A percentile compares a stretch with the other conserved stretches of the same genome.
Evolutionary conservation across 2,888 invertebrate species (phyloP).

Genomic region (Coecobrya sp.): DNA sequence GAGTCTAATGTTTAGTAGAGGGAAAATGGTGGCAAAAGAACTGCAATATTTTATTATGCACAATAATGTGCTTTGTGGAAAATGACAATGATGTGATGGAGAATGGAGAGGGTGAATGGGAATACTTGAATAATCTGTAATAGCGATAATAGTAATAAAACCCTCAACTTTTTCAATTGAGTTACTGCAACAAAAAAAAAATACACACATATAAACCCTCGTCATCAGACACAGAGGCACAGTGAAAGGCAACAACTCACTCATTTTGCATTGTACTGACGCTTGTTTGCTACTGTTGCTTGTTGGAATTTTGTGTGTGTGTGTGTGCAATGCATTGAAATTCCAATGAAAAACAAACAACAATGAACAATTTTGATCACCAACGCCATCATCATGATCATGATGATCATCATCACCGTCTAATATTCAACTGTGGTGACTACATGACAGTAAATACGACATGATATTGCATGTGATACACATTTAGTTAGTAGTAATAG

Average conservation of each 20-base stretch:
- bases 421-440: constrained; percentile 39
- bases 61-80: neutral
- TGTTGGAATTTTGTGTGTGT: too few species aligned
- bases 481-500: constrained; percentile 9
- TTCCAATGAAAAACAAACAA: constrained; percentile 43
- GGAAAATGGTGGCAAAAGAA: neutral
- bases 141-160: constrained; percentile 27
- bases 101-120: constrained; percentile 32
- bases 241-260: neutral
- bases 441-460: constrained; percentile 37
- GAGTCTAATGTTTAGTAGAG: neutral
- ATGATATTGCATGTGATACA: neutral
- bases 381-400: constrained; percentile 4
- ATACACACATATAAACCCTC: neutral
- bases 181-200: constrained; percentile 48
- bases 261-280: neutral
- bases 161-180: constrained; percentile 47
- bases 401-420: neutral
- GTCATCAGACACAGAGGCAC: neutral
- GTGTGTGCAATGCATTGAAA: constrained; percentile 34
- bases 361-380: constrained; percentile 18
- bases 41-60: constrained; percentile 45
- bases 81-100: neutral
- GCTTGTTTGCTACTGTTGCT: neutral
- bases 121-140: neutral